Conservation (phyloP, 2,113 vertebrate genomes). For the Caloenas nicobarica region DNA sequence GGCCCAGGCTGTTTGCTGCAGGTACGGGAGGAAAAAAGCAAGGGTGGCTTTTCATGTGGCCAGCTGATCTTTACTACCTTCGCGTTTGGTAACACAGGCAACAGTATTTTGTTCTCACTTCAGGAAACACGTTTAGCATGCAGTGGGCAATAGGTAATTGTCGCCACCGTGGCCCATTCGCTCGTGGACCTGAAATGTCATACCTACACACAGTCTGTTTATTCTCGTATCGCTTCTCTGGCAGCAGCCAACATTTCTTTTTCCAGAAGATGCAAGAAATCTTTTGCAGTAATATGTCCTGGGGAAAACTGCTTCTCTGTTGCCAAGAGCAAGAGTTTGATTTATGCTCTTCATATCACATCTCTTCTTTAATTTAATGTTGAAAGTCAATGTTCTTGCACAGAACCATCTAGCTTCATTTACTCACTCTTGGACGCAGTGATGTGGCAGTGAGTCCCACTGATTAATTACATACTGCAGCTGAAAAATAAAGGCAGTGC, state of each 20-base stretch:
- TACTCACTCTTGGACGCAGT: not conserved
- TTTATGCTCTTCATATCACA: slow-evolving; percentile 22
- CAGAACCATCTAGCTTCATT: not conserved
- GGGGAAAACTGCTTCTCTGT: not conserved
- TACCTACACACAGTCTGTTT: not conserved
- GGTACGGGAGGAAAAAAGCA: not conserved
- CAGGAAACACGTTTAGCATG: not conserved
- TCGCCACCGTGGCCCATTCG: not conserved
- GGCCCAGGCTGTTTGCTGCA: not conserved
- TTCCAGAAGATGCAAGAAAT: slow-evolving; percentile 10
- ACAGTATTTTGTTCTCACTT: not conserved
- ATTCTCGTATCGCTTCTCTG: not conserved
- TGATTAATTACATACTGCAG: not conserved
- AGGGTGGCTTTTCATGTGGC: not conserved
- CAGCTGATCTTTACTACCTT: not conserved
- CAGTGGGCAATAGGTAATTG: not conserved
- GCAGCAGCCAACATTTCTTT: not conserved
- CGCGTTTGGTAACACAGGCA: not conserved
- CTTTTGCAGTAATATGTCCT: not conserved
- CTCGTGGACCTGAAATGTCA: not conserved
- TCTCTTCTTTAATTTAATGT: not conserved
- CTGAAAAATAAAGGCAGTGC: not conserved
- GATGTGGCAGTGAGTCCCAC: not conserved
- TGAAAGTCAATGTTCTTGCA: not conserved
- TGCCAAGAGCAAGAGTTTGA: slow-evolving; percentile 4